Conservation (phyloP, 2,888 invertebrate species). For the Lasioglossum morio region DNA sequence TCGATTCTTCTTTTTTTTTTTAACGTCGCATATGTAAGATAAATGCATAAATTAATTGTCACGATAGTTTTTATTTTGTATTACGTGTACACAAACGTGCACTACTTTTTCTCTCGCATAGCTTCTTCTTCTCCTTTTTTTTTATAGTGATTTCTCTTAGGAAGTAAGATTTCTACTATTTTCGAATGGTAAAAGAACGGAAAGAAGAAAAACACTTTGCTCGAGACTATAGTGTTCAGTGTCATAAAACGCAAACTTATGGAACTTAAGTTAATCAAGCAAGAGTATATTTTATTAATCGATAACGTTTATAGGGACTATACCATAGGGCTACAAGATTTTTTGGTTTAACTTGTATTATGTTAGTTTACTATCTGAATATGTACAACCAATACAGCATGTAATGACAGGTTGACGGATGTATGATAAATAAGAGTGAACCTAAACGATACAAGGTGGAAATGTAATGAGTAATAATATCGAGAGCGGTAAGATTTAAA, state of each 20-base stretch:
- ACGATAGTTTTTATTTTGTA: constrained; percentile 56
- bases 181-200: constrained; percentile 20
- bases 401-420: constrained; percentile 67
- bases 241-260: constrained; percentile 60
- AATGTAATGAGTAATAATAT: constrained; percentile 57
- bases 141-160: constrained; percentile 49
- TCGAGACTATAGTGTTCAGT: constrained; percentile 57
- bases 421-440: constrained; percentile 67
- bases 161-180: constrained; percentile 51
- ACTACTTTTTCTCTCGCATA: constrained; percentile 45
- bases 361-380: constrained; percentile 80
- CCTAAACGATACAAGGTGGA: constrained; percentile 63
- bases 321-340: constrained; percentile 68
- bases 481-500: constrained; percentile 61
- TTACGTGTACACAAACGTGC: constrained; percentile 61
- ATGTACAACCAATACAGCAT: constrained; percentile 78
- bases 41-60: constrained; percentile 55
- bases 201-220: constrained; percentile 42
- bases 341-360: constrained; percentile 74
- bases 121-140: constrained; percentile 34
- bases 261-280: constrained; percentile 54
- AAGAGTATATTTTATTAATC: constrained; percentile 55
- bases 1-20: constrained; percentile 16
- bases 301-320: constrained; percentile 32
- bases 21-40: constrained; percentile 62